phyloP scores from a whole-genome alignment of 64 coral and sea anemone species.

The Porites australiensis region DNA sequence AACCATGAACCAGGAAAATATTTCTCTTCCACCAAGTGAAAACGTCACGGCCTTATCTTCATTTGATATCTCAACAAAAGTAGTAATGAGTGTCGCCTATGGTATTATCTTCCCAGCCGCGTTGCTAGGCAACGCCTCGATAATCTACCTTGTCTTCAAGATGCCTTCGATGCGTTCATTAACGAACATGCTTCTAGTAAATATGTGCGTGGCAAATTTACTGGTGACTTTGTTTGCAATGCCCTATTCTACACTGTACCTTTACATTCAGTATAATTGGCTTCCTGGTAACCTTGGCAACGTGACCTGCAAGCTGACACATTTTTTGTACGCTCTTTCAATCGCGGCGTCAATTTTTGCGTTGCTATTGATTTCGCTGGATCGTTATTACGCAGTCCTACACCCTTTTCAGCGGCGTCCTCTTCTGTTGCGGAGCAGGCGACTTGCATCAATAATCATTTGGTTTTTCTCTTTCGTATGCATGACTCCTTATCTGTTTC shows the following conservation, averaged over 20 bases:
- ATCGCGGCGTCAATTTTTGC: conserved; percentile 84
- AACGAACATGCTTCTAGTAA: conserved; percentile 84
- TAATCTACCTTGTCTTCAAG: conserved; percentile 78
- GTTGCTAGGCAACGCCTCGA: conserved; percentile 74
- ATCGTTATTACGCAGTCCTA: conserved; percentile 79
- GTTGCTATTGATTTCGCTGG: conserved; percentile 69
- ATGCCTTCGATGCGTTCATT: conserved; percentile 68
- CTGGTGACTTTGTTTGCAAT: conserved; percentile 76
- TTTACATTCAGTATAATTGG: conserved; percentile 55
- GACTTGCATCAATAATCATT: conserved; percentile 51
- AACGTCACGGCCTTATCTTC: background rate
- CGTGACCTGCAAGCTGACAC: conserved; percentile 72
- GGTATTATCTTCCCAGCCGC: conserved; percentile 69
- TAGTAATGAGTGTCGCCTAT: conserved; percentile 66
- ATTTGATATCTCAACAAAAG: conserved; percentile 44
- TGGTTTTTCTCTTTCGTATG: conserved; percentile 65
- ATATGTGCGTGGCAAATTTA: conserved; percentile 88
- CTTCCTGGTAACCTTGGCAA: conserved; percentile 62
- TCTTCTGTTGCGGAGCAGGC: conserved; percentile 67
- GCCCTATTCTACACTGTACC: conserved; percentile 78
- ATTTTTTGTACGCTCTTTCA: conserved; percentile 80
- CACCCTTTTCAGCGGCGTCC: conserved; percentile 62
- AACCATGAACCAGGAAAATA: background rate
- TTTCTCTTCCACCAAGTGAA: background rate
- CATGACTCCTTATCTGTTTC: conserved; percentile 80